Percentiles rank a stretch among this genome's conserved stretches.
Conservation (phyloP, 2,113 vertebrate species). For the Coptodon rendalli region DNA sequence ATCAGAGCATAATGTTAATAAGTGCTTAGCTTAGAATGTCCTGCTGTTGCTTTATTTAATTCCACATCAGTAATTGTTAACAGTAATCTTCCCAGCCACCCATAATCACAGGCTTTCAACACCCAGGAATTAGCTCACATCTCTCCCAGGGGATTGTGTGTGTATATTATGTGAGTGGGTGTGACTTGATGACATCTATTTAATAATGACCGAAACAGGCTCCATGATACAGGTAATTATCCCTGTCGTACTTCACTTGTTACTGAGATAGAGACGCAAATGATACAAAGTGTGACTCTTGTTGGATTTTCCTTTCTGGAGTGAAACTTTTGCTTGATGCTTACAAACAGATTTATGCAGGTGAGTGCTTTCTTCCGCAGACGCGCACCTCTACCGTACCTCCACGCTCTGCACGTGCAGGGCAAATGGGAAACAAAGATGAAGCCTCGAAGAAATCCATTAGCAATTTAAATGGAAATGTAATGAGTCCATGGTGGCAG, state of each 20-base stretch:
- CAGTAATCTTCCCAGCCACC: conserved; percentile 39
- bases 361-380: background rate
- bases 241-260: background rate
- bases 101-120: conserved; percentile 56
- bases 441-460: conserved; percentile 66
- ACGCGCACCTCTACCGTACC: conserved; percentile 22
- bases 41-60: conserved; percentile 35
- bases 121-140: conserved; percentile 47
- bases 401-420: background rate
- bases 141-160: conserved; percentile 29
- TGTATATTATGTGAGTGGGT: background rate
- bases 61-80: background rate
- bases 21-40: background rate
- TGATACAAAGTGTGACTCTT: background rate
- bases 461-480: conserved; percentile 78
- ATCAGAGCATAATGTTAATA: background rate
- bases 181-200: background rate
- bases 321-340: background rate
- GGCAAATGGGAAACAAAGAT: conserved; percentile 23
- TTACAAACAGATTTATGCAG: background rate
- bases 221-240: conserved; percentile 54
- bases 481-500: conserved; percentile 78
- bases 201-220: background rate
- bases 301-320: background rate
- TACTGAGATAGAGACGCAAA: background rate